Evolutionary conservation across 2,888 invertebrate species (phyloP), one percentile per base, ranked within the genome.

Genomic region (Crematogaster levior): DNA sequence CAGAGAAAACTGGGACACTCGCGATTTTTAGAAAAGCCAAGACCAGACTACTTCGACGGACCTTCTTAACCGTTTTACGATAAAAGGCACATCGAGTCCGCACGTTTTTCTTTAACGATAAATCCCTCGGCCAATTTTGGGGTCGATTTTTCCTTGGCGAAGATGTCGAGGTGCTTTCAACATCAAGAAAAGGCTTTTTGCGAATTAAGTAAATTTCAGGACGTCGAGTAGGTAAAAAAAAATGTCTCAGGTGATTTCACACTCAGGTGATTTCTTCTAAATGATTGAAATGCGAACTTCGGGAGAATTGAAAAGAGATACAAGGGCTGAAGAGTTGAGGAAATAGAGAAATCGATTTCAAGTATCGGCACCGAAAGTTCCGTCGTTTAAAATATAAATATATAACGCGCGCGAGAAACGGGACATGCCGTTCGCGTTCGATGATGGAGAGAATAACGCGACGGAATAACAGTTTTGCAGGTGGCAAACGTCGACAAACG

Each of bases 381-480:
- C 4, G 10, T 37, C 15, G 56, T 37, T 70, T 70, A 18, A 70
- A 70, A 37, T 37, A 5, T 21, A 48, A 24, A 12, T n/a, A n/a
- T n/a, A n/a, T n/a, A n/a, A n/a, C n/a, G 9, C 37, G 37, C 21
- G 9, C 10, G 37, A 60, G 34, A 61, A 61, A 43, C 43, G 18
- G 24, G 12, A 34, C 21, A 34, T 18, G 3, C 40, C 40, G 40
- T 12, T 10, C 40, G 40, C 18, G 46, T 18, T n/a, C n/a, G 48
- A 4, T 2, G 48, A 53, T n/a, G 6, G 34, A 61, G 18, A 34
- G 43, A 46, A 74, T 46, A 34, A 58, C 46, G 34, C 24, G 46
- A 21, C 24, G 46, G 63, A 74, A 74, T 74, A 74, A 74, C 34
- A 63, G 34, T 48, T 74, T 63, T 74, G 46, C 74, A 48, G 63